Conservation (phyloP, 2,113 vertebrate species). For the Plestiodon gilberti region DNA sequence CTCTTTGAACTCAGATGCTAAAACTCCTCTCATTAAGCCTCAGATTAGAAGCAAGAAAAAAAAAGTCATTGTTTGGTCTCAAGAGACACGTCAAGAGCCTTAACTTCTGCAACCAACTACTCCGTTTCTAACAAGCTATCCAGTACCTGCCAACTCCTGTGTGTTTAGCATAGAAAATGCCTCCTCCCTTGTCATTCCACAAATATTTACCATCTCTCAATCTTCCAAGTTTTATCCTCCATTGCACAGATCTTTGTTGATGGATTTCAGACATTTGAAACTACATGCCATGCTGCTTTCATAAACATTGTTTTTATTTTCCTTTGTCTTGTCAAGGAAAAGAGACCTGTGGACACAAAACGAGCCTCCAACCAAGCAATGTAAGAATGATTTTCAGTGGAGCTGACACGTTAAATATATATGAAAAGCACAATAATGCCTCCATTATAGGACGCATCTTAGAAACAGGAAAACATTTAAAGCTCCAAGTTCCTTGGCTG, state of each 20-base stretch:
- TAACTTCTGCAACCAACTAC: not conserved
- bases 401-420: conserved; percentile 15
- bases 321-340: not conserved
- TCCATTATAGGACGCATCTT: not conserved
- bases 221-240: not conserved
- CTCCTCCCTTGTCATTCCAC: not conserved
- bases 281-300: not conserved
- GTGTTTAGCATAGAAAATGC: rapidly evolving
- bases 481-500: not conserved
- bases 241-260: not conserved
- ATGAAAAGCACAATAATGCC: conserved; percentile 9
- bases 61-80: not conserved
- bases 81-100: not conserved
- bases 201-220: conserved; percentile 6
- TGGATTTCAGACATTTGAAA: conserved; percentile 16
- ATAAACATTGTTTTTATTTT: conserved; percentile 9
- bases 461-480: not conserved
- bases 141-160: not conserved
- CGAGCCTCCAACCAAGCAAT: not conserved
- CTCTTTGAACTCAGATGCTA: not conserved
- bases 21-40: not conserved
- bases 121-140: not conserved
- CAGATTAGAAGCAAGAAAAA: not conserved
- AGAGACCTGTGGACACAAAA: not conserved
- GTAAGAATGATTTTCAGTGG: conserved; percentile 1